A percentile compares a stretch with the other conserved stretches of the same genome.
Evolutionary conservation across 2,888 invertebrate species (phyloP).

Genomic region (Drosophila mimetica): DNA sequence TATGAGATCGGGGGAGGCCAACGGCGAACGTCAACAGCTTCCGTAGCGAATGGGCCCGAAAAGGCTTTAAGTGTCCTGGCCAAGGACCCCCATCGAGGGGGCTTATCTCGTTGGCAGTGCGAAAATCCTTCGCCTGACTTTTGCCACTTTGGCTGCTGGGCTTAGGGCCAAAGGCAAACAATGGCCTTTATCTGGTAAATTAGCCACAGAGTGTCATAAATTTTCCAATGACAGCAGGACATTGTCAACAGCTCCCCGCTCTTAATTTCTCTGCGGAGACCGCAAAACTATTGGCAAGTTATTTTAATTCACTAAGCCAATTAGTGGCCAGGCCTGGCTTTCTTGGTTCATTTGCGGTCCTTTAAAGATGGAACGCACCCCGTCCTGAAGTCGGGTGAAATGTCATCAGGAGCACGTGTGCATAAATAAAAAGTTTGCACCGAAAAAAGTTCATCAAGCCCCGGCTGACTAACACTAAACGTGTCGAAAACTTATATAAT

Average conservation of each 20-base stretch:
- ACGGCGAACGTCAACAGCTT: slow-evolving; percentile 24
- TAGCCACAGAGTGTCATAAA: slow-evolving; percentile 81
- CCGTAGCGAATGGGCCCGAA: slow-evolving; percentile 28
- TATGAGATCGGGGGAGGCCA: slow-evolving; percentile 42
- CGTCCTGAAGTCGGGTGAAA: slow-evolving; percentile 3
- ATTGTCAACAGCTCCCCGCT: slow-evolving; percentile 48
- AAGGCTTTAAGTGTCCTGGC: slow-evolving; percentile 21
- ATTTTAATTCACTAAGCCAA: slow-evolving; percentile 79
- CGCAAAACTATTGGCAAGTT: slow-evolving; percentile 74
- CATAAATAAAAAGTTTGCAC: slow-evolving; percentile 44
- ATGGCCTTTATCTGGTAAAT: slow-evolving; percentile 73
- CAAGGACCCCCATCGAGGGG: slow-evolving; percentile 20
- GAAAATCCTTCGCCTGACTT: slow-evolving; percentile 52
- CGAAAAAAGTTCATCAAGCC: slow-evolving; percentile 68
- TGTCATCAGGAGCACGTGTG: slow-evolving; percentile 71
- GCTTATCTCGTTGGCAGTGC: slow-evolving; percentile 58
- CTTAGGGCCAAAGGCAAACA: slow-evolving; percentile 60
- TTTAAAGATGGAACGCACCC: slow-evolving; percentile 21
- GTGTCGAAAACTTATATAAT: slow-evolving; percentile 79
- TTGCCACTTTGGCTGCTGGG: slow-evolving; percentile 51
- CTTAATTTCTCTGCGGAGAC: slow-evolving; percentile 32
- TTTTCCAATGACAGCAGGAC: slow-evolving; percentile 74
- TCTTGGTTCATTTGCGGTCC: slow-evolving; percentile 68
- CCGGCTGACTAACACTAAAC: slow-evolving; percentile 61
- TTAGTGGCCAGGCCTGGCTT: slow-evolving; percentile 62